Evolutionary conservation across 2,888 invertebrate genomes (phyloP).

Genomic region (Trachelus tabidus): DNA sequence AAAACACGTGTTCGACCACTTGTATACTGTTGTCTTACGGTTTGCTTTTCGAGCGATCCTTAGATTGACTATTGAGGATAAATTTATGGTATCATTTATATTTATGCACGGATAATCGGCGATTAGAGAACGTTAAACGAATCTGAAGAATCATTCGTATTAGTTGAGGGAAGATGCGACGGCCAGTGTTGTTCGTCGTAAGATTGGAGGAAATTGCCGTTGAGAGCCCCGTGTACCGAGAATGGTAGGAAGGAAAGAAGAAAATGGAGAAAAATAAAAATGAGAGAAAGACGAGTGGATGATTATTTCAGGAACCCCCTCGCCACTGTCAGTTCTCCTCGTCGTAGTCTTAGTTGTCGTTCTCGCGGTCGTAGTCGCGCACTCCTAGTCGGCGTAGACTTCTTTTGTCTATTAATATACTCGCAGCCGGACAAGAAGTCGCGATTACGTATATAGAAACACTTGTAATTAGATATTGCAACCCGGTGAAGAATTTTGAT

Average conservation of each 20-base stretch:
- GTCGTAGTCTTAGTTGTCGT: background rate
- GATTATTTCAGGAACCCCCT: background rate
- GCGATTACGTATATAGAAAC: background rate
- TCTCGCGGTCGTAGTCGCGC: background rate
- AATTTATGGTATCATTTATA: background rate
- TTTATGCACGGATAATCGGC: background rate
- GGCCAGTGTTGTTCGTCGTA: background rate
- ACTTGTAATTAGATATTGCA: background rate
- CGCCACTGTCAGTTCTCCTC: background rate
- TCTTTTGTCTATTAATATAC: background rate
- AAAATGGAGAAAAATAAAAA: background rate
- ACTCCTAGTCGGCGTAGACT: background rate
- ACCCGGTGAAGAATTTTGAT: background rate
- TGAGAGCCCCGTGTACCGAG: background rate
- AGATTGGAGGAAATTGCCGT: background rate
- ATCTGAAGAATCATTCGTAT: background rate
- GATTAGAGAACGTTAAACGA: background rate
- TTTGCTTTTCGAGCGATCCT: background rate
- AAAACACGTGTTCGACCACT: background rate
- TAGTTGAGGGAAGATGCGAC: background rate
- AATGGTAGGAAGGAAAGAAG: background rate
- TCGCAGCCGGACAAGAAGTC: background rate
- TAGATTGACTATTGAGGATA: background rate
- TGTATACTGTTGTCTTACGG: background rate
- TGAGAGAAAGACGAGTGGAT: background rate